Evolutionary conservation across 2,113 vertebrate species (phyloP).

Genomic region (Carlito syrichta): DNA sequence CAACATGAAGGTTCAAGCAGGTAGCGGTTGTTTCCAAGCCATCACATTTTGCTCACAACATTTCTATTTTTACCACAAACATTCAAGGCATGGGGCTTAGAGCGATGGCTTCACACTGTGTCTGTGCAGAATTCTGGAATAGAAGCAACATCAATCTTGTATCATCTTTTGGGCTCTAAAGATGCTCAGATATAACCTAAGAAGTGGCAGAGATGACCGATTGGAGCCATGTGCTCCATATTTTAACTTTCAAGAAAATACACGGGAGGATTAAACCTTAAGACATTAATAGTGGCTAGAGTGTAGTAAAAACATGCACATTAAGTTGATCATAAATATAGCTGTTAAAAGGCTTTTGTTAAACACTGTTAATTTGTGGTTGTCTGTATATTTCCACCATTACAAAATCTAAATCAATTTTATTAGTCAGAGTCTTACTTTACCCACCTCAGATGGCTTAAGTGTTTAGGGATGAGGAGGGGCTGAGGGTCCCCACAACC

Average conservation of each 20-base stretch:
- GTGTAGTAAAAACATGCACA: neutral
- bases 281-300: neutral
- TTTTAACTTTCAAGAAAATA: constrained; percentile 31
- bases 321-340: constrained; percentile 31
- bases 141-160: too few species aligned
- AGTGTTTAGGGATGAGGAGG: neutral
- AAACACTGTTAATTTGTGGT: constrained; percentile 36
- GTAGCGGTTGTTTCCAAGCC: constrained; percentile 26
- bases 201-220: neutral
- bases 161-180: constrained; percentile 38
- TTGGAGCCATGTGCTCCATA: constrained; percentile 10
- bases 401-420: constrained; percentile 52
- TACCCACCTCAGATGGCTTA: neutral
- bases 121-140: constrained; percentile 26
- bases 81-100: neutral
- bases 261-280: neutral
- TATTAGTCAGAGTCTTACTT: neutral
- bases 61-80: constrained; percentile 49
- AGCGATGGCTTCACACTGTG: constrained; percentile 54
- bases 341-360: constrained; percentile 21
- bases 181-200: neutral
- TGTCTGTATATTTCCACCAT: neutral
- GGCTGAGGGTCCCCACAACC: neutral
- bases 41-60: constrained; percentile 28
- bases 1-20: neutral